Base-by-base conservation (phyloP, 2,113 vertebrate genomes). In the Rhizomys pruinosus region DNA sequence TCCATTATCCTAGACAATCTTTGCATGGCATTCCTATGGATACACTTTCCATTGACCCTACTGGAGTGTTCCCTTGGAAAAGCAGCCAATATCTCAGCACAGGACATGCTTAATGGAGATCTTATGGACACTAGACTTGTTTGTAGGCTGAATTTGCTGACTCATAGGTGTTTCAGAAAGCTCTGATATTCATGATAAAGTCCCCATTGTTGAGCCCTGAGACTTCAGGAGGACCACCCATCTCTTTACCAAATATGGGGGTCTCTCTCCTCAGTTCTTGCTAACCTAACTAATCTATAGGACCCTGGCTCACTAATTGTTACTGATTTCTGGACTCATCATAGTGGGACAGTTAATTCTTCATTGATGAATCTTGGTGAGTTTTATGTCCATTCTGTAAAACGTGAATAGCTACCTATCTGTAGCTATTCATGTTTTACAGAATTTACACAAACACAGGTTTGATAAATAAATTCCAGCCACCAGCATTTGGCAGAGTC, bases 111-210 rank as follows among this genome's bases (percentile, higher is more conserved):
- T 11, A 1, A 22, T 8, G 47, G 37, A 0, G 17, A 52, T 92
- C 37, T 69, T 59, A 29, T 57, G 15, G 64, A 22, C 16, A 4
- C 77, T 73, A 2, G 44, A 22, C 19, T 52, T 34, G 16, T 39
- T 81, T 22, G 37, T 69, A 29, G 25, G 2, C 47, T 94, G 73
- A 90, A 68, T 25, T 59, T 9, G 6, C n/a, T 68, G 80, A 79
- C 27, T 73, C n/a, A n/a, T 52, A 78, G 23, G 9, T 39, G 5
- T 25, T 94, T 84, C 78, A 90, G 44, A 93, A 90, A 84, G 73
- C 32, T 78, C 4, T 79, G 52, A 80, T 72, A 81, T 52, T 93
- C 76, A 71, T 77, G 55, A 63, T 84, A 82, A 69, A 15, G 29
- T 37, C 23, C 42, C 23, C 29, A 66, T 19, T 13, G 9, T 74